phyloP scores from a whole-genome alignment of 2,888 invertebrate genomes.

The Habrosyne pyritoides region DNA sequence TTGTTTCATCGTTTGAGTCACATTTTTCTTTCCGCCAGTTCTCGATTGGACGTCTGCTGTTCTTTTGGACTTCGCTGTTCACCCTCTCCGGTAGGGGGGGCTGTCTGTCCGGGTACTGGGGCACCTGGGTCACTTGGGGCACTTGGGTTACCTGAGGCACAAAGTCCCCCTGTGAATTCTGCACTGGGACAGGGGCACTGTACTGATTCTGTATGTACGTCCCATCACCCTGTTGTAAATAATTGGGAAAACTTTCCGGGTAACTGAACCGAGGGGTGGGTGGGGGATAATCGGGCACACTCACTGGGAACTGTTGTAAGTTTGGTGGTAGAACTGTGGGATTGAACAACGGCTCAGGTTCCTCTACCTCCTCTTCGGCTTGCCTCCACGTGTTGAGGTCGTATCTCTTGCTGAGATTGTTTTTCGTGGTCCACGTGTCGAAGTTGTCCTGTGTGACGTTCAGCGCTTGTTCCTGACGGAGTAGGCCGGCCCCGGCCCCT shows the following conservation, averaged over 20 bases:
- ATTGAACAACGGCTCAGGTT: constrained; percentile 56
- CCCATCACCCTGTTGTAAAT: constrained; percentile 73
- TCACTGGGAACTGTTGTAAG: constrained; percentile 31
- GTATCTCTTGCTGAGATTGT: constrained; percentile 61
- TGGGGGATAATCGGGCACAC: constrained; percentile 62
- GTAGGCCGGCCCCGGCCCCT: constrained; percentile 68
- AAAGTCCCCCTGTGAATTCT: constrained; percentile 55
- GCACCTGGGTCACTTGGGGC: too few relatives aligned
- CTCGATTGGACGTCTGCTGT: constrained; percentile 55
- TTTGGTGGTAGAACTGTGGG: constrained; percentile 62
- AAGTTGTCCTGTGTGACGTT: constrained; percentile 56
- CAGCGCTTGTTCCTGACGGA: constrained; percentile 60
- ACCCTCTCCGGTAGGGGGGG: constrained; percentile 51
- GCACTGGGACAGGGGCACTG: constrained; percentile 47
- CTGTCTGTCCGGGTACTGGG: constrained; percentile 32
- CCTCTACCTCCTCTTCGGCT: constrained; percentile 60
- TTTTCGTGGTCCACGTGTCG: constrained; percentile 68
- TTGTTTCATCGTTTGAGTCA: constrained; percentile 55
- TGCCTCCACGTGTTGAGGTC: constrained; percentile 76
- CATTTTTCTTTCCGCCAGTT: constrained; percentile 71
- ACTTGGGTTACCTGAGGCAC: too few relatives aligned
- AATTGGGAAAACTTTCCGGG: constrained; percentile 55
- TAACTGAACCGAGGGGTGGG: constrained; percentile 53
- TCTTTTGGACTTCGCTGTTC: constrained; percentile 67
- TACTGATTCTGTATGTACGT: constrained; percentile 69